Base-by-base conservation (phyloP, 2,113 vertebrate genomes). In the Spea bombifrons region DNA sequence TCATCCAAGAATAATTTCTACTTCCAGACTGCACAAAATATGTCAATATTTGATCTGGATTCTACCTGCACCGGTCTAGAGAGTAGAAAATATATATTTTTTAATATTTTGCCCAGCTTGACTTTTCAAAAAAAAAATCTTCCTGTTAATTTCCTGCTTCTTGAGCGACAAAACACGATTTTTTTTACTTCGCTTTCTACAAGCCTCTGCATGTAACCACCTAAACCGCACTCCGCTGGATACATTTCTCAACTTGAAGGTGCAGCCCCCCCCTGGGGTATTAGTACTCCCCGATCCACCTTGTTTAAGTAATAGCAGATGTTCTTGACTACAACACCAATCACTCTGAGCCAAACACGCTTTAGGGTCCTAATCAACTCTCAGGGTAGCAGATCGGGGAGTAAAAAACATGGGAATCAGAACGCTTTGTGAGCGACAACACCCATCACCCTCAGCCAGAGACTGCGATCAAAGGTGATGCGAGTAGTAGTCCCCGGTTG, bases 1-100 rank as follows among this genome's bases (percentile, higher is more conserved):
- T 48, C 66, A 59, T 68, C 75, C 52, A 57, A 76, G 43, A 57
- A 50, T 52, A 45, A 75, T 74, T 63, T 45, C 30, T n/a, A 13
- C 3, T 0, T 61, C 52, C 65, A 44, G 44, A 57, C 44, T 30
- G 5, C 45, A 64, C n/a, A 45, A 48, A 59, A 68, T 8, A 12
- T 47, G 66, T 69, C 52, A 76, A 69, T 69, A 69, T 76, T 76
- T 61, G 10, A 76, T 15, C 4, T 69, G 47, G 66, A 69, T 69
- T 52, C 17, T 75, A 63, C 30, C 17, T 66, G 13, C 66, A 4
- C 13, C 13, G 30, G 66, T 50, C 65, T 15, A 44, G 7, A 72
- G 57, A 8, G 48, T 30, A 71, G 16, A 16, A 68, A 16, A n/a
- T 3, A 52, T 59, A 64, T 5, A 64, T 30, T 17, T 64, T 17